Base-by-base conservation (phyloP, 2,888 invertebrate genomes). In the Parnassius mnemosyne region DNA sequence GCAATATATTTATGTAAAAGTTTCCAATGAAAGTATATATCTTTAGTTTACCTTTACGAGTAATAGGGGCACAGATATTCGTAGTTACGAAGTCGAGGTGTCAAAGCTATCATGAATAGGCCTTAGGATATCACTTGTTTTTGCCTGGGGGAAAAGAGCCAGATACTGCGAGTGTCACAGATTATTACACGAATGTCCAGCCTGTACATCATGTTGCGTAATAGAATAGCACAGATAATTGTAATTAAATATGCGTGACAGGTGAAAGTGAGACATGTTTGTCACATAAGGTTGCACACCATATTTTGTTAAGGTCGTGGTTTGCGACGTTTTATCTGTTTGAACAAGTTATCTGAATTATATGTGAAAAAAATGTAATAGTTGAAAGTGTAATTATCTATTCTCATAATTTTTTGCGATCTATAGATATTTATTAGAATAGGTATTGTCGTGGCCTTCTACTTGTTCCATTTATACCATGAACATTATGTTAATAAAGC, bases 401-500 rank as follows among this genome's bases (percentile, higher is more conserved):
- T 53, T 43, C 7, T 43, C 41, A 52, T 20, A 9, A 9, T 50
- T 50, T 50, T 34, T 51, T 51, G 20, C 25, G 25, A 25, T 51
- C 25, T n/a, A 49, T 49, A 1, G 49, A n/a, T 12, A 62, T 60
- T 53, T 50, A 52, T 61, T 42, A 43, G 10, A 41, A 53, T 46
- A 43, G 57, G 50, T 50, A 57, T 57, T 73, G 74, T 78, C 75
- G 70, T 76, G 80, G 72, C 87, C 89, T 87, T 85, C 81, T 77
- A 79, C 72, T 75, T 83, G 87, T 81, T 85, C 87, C 71, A 87
- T 75, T 83, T 87, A 83, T 81, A 81, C 77, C 77, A 76, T 81
- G 80, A 72, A 79, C 75, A 76, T 81, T 87, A 89, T 89, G 89
- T 80, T 87, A 90, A 90, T 89, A 75, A 83, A 87, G 85, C 71